phyloP scores from a whole-genome alignment of 2,797 vertebrate genomes.

The Simalia tracyae region DNA sequence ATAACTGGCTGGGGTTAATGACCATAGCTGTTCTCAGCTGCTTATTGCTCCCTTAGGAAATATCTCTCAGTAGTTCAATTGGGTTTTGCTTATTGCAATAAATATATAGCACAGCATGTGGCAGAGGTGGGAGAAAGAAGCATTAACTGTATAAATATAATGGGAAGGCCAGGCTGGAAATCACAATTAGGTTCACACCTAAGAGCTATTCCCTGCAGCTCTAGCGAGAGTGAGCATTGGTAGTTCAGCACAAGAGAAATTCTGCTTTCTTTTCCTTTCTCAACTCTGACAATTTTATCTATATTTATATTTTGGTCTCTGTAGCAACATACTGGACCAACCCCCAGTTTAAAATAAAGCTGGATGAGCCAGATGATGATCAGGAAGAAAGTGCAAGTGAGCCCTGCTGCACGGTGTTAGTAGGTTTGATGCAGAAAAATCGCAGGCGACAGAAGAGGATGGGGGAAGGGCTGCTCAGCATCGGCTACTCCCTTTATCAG shows the following conservation, averaged over 20 bases:
- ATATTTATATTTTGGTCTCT: constrained; percentile 10
- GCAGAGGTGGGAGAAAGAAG: background rate
- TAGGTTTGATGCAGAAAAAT: constrained; percentile 91
- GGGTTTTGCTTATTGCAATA: background rate
- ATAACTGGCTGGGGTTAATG: constrained; percentile 26
- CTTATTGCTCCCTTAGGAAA: constrained; percentile 32
- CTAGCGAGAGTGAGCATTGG: background rate
- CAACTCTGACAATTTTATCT: background rate
- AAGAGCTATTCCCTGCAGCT: constrained; percentile 5
- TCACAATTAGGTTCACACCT: constrained; percentile 18
- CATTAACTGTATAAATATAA: background rate
- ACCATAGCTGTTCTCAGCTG: constrained; percentile 21
- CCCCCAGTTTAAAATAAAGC: constrained; percentile 82
- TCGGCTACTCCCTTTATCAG: constrained; percentile 83
- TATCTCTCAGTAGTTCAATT: constrained; percentile 30
- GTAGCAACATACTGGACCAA: constrained; percentile 89
- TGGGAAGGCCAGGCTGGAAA: constrained; percentile 14
- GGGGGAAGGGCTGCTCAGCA: constrained; percentile 83
- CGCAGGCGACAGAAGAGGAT: constrained; percentile 74
- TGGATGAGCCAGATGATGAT: constrained; percentile 82
- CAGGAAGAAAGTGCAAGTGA: constrained; percentile 67
- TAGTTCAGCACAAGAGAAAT: constrained; percentile 21
- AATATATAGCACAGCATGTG: constrained; percentile 8
- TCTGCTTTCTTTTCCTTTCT: background rate
- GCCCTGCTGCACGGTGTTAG: constrained; percentile 77